phyloP scores from a whole-genome alignment of 2,113 vertebrate species.

The Brachypodius melanocephalos region DNA sequence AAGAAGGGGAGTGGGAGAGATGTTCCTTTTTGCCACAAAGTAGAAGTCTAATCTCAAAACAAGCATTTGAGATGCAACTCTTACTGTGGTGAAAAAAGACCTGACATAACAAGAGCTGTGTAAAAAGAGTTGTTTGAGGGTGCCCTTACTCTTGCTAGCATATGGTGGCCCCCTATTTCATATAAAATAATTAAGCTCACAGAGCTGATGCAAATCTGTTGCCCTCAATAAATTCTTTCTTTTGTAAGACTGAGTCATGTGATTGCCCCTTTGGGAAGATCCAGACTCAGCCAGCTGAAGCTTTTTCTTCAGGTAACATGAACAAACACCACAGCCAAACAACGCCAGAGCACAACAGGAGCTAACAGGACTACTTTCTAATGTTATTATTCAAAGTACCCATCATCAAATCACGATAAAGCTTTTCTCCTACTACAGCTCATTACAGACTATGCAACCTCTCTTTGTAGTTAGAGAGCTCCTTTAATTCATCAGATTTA shows the following conservation, averaged over 20 bases:
- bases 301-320: not conserved
- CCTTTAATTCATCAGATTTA: not conserved
- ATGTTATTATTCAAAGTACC: not conserved
- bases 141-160: not conserved
- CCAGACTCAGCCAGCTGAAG: not conserved
- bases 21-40: not conserved
- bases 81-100: not conserved
- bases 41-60: not conserved
- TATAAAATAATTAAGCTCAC: not conserved
- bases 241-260: not conserved
- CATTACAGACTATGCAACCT: not conserved
- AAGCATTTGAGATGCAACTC: not conserved
- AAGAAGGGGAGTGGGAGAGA: accelerated
- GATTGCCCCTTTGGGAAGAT: not conserved
- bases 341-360: not conserved
- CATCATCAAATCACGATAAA: not conserved
- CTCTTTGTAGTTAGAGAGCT: not conserved
- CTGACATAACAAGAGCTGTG: not conserved
- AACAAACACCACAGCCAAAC: not conserved
- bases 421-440: not conserved
- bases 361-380: not conserved
- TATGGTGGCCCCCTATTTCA: not conserved
- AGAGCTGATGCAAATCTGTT: not conserved
- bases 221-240: not conserved
- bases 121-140: not conserved